Conservation (phyloP, 2,113 vertebrate genomes). For the Apodemus speciosus region DNA sequence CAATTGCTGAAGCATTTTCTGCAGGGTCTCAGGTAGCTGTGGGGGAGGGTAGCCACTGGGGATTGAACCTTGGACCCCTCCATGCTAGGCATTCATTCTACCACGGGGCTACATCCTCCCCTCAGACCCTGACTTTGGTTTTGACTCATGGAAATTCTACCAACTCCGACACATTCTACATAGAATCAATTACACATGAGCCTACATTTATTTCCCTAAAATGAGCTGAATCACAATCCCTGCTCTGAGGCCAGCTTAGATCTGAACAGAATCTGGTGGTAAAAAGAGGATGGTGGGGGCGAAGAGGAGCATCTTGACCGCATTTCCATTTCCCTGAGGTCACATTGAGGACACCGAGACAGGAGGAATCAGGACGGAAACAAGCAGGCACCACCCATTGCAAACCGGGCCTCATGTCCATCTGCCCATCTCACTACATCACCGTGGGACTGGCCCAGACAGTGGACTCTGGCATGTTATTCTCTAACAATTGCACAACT, state of each 20-base stretch:
- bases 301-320: neutral
- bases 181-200: neutral
- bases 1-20: neutral
- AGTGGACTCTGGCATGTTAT: neutral
- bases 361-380: slow-evolving; percentile 30
- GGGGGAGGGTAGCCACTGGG: neutral
- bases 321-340: neutral
- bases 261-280: neutral
- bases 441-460: neutral
- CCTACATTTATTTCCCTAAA: neutral
- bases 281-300: neutral
- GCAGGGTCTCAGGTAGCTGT: neutral
- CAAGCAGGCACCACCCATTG: neutral
- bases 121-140: neutral
- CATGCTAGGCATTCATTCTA: too few relatives aligned
- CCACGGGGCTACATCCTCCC: too few relatives aligned
- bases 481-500: neutral
- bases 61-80: neutral
- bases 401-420: neutral
- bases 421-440: neutral
- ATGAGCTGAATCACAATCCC: neutral
- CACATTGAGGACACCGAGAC: neutral
- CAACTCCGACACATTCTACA: neutral
- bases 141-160: neutral
- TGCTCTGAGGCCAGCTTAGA: neutral